phyloP scores from a whole-genome alignment of 2,888 invertebrate species.

The Molorchus minor region DNA sequence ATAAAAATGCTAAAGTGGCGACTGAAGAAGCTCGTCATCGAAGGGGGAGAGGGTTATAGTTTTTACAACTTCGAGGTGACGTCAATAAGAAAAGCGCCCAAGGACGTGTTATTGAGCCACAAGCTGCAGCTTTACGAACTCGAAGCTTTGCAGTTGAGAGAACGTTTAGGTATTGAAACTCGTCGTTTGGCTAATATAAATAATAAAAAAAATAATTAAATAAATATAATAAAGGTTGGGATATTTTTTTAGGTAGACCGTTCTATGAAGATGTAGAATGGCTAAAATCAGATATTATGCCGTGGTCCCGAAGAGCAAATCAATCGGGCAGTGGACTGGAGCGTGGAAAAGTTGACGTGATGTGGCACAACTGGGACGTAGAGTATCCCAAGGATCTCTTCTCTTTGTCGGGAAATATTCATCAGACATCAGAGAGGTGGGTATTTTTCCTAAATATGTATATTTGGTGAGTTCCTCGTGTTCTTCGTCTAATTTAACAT shows the following conservation, averaged over 20 bases:
- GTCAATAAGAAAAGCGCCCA: constrained; percentile 66
- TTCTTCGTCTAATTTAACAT: too few relatives aligned
- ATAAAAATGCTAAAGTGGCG: constrained; percentile 54
- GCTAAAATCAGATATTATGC: constrained; percentile 56
- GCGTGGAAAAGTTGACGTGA: constrained; percentile 46
- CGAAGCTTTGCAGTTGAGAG: constrained; percentile 59
- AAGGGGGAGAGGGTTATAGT: constrained; percentile 57
- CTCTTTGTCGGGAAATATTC: constrained; percentile 74
- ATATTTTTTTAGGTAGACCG: constrained; percentile 50
- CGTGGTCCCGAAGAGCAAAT: constrained; percentile 55
- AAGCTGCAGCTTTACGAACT: constrained; percentile 63
- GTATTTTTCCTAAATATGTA: not conserved
- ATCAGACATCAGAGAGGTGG: constrained; percentile 66
- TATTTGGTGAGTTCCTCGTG: too few relatives aligned
- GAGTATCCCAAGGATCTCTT: constrained; percentile 74
- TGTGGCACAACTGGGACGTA: constrained; percentile 75
- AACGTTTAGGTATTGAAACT: constrained; percentile 46
- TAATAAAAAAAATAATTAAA: too few relatives aligned
- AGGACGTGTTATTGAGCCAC: constrained; percentile 62
- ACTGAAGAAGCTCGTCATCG: constrained; percentile 29
- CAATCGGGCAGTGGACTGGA: constrained; percentile 47
- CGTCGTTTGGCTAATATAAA: too few relatives aligned
- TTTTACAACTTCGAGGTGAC: constrained; percentile 70
- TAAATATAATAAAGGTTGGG: too few relatives aligned
- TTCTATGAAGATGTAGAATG: constrained; percentile 59